Conservation (phyloP, 2,888 invertebrate genomes). For the Leucophenga montana region DNA sequence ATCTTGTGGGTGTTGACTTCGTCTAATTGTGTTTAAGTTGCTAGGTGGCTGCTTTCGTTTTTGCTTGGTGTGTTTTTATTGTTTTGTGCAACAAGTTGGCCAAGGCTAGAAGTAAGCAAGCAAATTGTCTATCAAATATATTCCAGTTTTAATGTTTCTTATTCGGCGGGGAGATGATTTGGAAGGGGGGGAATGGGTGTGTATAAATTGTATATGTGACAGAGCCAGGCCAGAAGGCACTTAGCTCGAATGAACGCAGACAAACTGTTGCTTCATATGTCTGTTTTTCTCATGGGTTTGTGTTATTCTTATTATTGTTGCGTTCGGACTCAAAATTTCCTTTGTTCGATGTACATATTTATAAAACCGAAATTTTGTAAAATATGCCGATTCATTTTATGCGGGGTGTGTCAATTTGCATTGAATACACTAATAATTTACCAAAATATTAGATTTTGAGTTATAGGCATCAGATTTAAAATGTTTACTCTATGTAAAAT, state of each 20-base stretch:
- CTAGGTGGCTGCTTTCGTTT: slow-evolving; percentile 29
- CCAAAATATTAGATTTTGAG: too few relatives aligned
- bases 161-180: too few relatives aligned
- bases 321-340: background rate
- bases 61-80: slow-evolving; percentile 31
- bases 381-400: slow-evolving; percentile 14
- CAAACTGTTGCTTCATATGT: slow-evolving; percentile 26
- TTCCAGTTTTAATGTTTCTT: slow-evolving; percentile 1
- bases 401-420: slow-evolving; percentile 1
- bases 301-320: too few relatives aligned
- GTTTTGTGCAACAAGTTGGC: slow-evolving; percentile 45
- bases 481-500: too few relatives aligned
- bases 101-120: slow-evolving; percentile 27
- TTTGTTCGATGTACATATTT: background rate
- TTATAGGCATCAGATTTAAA: too few relatives aligned
- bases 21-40: slow-evolving; percentile 46
- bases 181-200: background rate
- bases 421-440: too few relatives aligned
- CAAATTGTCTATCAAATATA: slow-evolving; percentile 11
- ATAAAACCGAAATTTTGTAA: background rate
- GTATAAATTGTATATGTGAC: background rate
- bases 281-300: background rate
- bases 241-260: slow-evolving; percentile 5
- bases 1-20: slow-evolving; percentile 27
- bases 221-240: slow-evolving; percentile 16